phyloP scores from a whole-genome alignment of 2,113 vertebrate species.

The Zapornia atra region DNA sequence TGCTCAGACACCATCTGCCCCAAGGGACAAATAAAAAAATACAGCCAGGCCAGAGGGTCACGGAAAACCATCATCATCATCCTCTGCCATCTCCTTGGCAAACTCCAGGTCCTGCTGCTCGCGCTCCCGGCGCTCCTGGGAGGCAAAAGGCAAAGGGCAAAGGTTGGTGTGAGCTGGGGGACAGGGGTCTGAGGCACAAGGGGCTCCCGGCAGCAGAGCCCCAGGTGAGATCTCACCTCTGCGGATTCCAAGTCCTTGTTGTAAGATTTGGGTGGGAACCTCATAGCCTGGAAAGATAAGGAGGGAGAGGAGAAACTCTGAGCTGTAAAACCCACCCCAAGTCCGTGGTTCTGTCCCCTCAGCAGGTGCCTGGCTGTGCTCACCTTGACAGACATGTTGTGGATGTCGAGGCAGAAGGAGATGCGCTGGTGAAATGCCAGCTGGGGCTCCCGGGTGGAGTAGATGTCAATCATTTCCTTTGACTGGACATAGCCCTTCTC shows the following conservation, averaged over 20 bases:
- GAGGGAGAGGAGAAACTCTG: not conserved
- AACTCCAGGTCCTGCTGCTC: constrained; percentile 99
- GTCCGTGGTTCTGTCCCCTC: not conserved
- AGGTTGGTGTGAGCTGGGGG: not conserved
- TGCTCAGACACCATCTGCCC: constrained; percentile 33
- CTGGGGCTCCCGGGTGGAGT: constrained; percentile 95
- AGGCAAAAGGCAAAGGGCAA: not conserved
- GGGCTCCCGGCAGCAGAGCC: rapidly evolving
- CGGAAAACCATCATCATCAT: constrained; percentile 95
- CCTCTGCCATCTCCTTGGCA: constrained; percentile 98
- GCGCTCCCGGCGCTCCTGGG: constrained; percentile 91
- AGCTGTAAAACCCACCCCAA: not conserved
- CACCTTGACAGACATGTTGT: constrained; percentile 99
- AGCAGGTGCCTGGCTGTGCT: rapidly evolving
- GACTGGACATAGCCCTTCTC: constrained; percentile 98
- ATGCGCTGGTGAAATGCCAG: constrained; percentile 98
- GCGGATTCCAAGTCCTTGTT: constrained; percentile 99
- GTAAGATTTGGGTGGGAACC: constrained; percentile 98
- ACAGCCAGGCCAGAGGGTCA: constrained; percentile 72
- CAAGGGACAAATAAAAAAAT: constrained; percentile 35
- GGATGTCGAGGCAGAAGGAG: constrained; percentile 97
- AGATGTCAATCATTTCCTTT: constrained; percentile 97
- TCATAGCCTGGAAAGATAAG: constrained; percentile 85
- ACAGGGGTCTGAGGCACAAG: not conserved
- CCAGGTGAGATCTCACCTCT: constrained; percentile 81